A percentile compares a stretch with the other conserved stretches of the same genome.
phyloP scores from a whole-genome alignment of 2,888 invertebrate genomes.

The Baronia brevicornis region DNA sequence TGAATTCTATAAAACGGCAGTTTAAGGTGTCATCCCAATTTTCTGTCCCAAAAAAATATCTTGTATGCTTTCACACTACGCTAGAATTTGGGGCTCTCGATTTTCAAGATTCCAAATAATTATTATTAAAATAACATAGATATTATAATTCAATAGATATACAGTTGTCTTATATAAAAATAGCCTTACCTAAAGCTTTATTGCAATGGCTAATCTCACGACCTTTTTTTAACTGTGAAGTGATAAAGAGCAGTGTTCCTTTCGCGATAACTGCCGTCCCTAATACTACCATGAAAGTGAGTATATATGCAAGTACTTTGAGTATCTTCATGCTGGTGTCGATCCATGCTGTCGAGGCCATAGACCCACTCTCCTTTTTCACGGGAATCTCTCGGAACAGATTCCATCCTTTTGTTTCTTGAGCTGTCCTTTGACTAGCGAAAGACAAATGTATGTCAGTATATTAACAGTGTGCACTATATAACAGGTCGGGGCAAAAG shows the following conservation, averaged over 20 bases:
- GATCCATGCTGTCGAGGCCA: slow-evolving; percentile 77
- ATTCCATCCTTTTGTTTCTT: slow-evolving; percentile 84
- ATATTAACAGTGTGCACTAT: too few species aligned
- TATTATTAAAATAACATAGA: slow-evolving; percentile 3
- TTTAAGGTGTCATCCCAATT: too few species aligned
- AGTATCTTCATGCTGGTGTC: slow-evolving; percentile 77
- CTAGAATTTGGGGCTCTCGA: too few species aligned
- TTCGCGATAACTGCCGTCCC: slow-evolving; percentile 83
- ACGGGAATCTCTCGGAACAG: slow-evolving; percentile 84
- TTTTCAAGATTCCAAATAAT: too few species aligned
- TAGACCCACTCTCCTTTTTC: slow-evolving; percentile 80
- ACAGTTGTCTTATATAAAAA: too few species aligned
- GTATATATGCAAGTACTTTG: slow-evolving; percentile 80
- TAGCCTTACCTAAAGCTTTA: slow-evolving; percentile 55
- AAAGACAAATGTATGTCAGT: slow-evolving; percentile 8
- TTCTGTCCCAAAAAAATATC: too few species aligned
- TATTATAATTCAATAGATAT: too few species aligned
- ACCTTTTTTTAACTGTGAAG: slow-evolving; percentile 78
- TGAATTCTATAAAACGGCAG: too few species aligned
- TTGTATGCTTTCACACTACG: too few species aligned
- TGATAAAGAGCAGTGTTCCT: slow-evolving; percentile 82
- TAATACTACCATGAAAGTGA: slow-evolving; percentile 81
- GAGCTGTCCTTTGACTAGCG: slow-evolving; percentile 65
- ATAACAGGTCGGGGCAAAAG: too few species aligned
- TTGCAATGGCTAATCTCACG: slow-evolving; percentile 77